Evolutionary conservation across 2,113 vertebrate species (phyloP).

Genomic region (Anhinga rufa): DNA sequence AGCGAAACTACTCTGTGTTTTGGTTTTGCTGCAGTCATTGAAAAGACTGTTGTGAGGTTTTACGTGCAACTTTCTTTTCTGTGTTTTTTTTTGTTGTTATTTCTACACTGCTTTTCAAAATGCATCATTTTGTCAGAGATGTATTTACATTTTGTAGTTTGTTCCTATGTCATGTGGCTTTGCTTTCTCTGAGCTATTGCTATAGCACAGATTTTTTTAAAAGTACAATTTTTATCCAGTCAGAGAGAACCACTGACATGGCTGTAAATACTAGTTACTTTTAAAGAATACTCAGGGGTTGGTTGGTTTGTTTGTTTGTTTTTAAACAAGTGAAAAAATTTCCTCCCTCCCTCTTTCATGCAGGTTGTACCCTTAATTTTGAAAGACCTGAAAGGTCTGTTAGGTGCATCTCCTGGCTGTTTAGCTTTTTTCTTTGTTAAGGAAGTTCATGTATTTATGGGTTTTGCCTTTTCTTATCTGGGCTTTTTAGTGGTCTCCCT

Average conservation of each 20-base stretch:
- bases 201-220: neutral
- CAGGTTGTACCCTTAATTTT: neutral
- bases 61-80: neutral
- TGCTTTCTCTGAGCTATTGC: neutral
- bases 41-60: neutral
- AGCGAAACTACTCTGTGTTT: neutral
- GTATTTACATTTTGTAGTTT: neutral
- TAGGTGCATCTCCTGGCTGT: neutral
- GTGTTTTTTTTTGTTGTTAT: neutral
- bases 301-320: neutral
- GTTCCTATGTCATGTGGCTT: neutral
- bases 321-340: neutral
- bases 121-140: neutral
- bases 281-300: neutral
- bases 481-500: neutral
- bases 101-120: neutral
- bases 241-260: neutral
- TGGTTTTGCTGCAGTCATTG: neutral
- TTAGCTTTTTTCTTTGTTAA: neutral
- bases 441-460: neutral
- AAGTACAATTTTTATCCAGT: neutral
- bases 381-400: neutral
- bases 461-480: neutral
- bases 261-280: neutral
- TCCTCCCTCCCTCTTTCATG: neutral